Base-by-base conservation (phyloP, 2,797 vertebrate genomes). In the Merluccius polli region DNA sequence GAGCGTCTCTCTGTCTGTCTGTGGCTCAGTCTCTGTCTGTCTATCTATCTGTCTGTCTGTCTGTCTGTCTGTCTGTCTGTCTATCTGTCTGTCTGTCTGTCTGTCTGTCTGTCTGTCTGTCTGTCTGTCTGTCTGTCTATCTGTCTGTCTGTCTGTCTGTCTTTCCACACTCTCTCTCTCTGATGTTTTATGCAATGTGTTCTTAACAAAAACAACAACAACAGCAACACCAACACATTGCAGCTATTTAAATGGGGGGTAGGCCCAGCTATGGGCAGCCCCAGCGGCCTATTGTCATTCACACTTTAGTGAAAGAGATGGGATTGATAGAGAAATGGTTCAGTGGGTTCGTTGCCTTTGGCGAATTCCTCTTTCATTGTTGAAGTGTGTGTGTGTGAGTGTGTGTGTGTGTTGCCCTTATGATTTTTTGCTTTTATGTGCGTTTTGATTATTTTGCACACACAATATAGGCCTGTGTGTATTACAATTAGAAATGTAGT, bases 211-310 rank as follows among this genome's bases (percentile, higher is more conserved):
- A 73, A 76, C 24, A 79, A n/a, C n/a, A 73, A 1, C 70, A 88
- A 83, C 48, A 73, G 0, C 70, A 2, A 63, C 90, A 87, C 86
- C 82, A 80, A 85, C 86, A 84, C 48, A 84, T 85, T 88, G 83
- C 85, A 72, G 31, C 70, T 1, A 78, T 41, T 89, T 83, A 88
- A 79, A 82, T n/a, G n/a, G 79, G 32, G 78, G n/a, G 70, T 70
- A 75, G 72, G 80, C 59, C 80, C 74, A 79, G 87, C 82, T 78
- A 75, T 76, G 63, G 75, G 21, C 52, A 73, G 75, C 72, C n/a
- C n/a, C n/a, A n/a, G n/a, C n/a, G n/a, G n/a, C n/a, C n/a, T 32
- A 79, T 93, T 93, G 90, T 90, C 83, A 92, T 92, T 92, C 75
- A 91, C 81, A 90, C 72, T 87, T 84, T 81, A 38, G 79, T 88